phyloP scores from a whole-genome alignment of 2,888 invertebrate species.

The Meiosimyza platycephala region DNA sequence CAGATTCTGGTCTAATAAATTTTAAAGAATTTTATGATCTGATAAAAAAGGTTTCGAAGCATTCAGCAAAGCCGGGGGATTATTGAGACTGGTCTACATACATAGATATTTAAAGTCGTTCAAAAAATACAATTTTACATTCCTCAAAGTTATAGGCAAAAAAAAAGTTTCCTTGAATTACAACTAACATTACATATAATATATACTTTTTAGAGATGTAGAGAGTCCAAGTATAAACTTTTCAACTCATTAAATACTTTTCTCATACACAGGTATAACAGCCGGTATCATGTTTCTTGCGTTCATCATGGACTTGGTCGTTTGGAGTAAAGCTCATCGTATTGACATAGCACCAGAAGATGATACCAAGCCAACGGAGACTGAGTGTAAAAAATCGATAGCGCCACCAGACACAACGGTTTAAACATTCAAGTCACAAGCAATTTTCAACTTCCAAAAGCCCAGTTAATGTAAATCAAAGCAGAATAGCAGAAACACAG shows the following conservation, averaged over 20 bases:
- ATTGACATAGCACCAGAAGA: constrained; percentile 76
- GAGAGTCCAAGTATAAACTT: too few relatives aligned
- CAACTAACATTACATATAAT: neutral
- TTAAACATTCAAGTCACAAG: constrained; percentile 43
- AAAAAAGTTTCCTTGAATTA: constrained; percentile 1
- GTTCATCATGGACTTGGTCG: constrained; percentile 88
- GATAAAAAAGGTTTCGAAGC: too few relatives aligned
- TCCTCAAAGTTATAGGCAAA: neutral
- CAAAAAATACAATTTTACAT: too few relatives aligned
- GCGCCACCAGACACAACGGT: constrained; percentile 61
- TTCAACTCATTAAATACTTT: constrained; percentile 19
- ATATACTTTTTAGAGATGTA: neutral
- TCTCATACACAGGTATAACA: constrained; percentile 77
- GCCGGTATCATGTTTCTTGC: constrained; percentile 87
- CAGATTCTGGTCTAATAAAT: too few relatives aligned
- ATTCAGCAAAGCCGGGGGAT: too few relatives aligned
- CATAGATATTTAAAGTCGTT: too few relatives aligned
- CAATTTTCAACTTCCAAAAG: neutral
- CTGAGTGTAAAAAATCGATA: constrained; percentile 60
- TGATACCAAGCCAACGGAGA: constrained; percentile 50
- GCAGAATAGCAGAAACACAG: constrained; percentile 34
- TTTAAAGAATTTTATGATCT: too few relatives aligned
- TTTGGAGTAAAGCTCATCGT: constrained; percentile 89
- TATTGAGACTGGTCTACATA: too few relatives aligned
- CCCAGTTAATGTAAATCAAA: neutral